phyloP scores from a whole-genome alignment of 2,113 vertebrate genomes.

The Lophura nycthemera region DNA sequence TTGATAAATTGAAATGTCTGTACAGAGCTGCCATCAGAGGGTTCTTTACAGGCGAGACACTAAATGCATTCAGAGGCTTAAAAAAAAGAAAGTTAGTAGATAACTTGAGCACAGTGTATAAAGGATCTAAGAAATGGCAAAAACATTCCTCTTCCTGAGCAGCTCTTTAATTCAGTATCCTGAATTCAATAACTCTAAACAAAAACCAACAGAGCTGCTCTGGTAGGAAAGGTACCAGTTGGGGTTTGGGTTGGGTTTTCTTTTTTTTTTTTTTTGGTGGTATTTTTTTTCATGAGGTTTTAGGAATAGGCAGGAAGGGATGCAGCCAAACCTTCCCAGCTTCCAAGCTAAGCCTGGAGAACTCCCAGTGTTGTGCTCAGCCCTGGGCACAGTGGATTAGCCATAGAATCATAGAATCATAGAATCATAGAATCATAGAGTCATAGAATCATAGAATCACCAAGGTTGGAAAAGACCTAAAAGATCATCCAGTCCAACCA shows the following conservation, averaged over 20 bases:
- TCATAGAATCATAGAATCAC: too few relatives aligned
- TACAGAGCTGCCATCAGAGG: background rate
- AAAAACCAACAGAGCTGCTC: background rate
- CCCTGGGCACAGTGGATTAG: rapidly evolving
- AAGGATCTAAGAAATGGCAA: conserved; percentile 38
- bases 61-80: background rate
- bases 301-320: background rate
- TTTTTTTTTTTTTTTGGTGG: background rate
- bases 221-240: background rate
- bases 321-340: background rate
- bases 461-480: too few relatives aligned
- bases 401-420: too few relatives aligned
- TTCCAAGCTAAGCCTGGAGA: background rate
- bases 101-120: background rate
- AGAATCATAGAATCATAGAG: too few relatives aligned
- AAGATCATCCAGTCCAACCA: too few relatives aligned
- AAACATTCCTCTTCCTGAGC: conserved; percentile 51
- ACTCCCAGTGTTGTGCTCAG: rapidly evolving
- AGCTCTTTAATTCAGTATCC: background rate
- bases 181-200: background rate
- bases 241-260: background rate
- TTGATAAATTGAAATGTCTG: conserved; percentile 12
- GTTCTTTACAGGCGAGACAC: background rate
- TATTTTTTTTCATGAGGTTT: background rate
- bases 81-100: background rate